Evolutionary conservation across 2,888 invertebrate species (phyloP), one percentile per base, ranked within the genome.

Genomic region (Melangyna quadrimaculata): DNA sequence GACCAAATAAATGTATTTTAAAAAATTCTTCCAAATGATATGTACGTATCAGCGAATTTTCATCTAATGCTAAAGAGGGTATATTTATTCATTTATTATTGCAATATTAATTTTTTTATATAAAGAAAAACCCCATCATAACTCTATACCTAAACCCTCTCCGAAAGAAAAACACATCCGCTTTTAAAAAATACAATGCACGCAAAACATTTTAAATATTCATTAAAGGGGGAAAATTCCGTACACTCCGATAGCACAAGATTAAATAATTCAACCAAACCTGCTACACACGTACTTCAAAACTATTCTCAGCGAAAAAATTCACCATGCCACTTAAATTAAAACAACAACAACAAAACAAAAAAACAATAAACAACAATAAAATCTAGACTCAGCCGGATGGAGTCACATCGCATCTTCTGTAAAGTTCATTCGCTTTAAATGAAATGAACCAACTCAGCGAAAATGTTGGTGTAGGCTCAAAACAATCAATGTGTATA

Each of bases 391-490:
- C 27, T 27, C 45, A 65, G 22, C 63, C 45, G 63, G 63, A 24
- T 65, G 63, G 35, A 14, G 45, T 69, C 59, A 37, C 3, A 53
- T 7, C 32, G 19, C 32, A 65, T 32, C 22, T 32, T 45, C 1
- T 14, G 14, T 22, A 65, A 65, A 65, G 51, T 67, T 67, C 67
- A 67, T 67, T 35, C 51, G 35, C 32, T 51, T 51, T 29, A 22
- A 19, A 43, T 40, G 57, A 72, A 57, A 22, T 24, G 45, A 59
- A 35, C 57, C 24, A 84, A 75, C 80, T 84, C 45, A 69, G 84
- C 79, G 84, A 84, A 84, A 84, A 80, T 84, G 75, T 80, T 84
- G 84, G 27, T 69, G 75, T 80, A 80, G 84, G 80, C 80, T 71
- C 79, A 71, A 71, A 67, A 71, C 70, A 70, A 73, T 75, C 55